Conservation (phyloP, 1,140 invertebrate species). For the Pseudomyrmex sp. region DNA sequence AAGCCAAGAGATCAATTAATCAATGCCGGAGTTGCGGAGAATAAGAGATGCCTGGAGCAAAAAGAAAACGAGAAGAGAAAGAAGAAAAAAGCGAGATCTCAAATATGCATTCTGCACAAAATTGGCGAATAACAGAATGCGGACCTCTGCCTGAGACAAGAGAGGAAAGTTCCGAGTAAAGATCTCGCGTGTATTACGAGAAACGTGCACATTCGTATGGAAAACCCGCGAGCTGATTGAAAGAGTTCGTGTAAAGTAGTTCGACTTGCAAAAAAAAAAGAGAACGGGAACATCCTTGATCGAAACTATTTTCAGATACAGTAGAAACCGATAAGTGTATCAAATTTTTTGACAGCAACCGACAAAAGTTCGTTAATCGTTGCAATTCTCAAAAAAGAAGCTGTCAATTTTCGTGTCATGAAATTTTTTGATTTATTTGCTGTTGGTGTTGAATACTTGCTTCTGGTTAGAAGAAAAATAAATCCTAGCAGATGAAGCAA, state of each 20-base stretch:
- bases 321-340: slow-evolving; percentile 1
- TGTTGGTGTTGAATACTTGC: background rate
- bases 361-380: background rate
- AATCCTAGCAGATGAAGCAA: slow-evolving; percentile 10
- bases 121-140: slow-evolving; percentile 32
- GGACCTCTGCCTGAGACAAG: slow-evolving; percentile 4
- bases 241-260: slow-evolving; percentile 10
- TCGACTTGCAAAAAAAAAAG: background rate
- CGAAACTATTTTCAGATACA: slow-evolving; percentile 2
- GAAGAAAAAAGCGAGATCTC: slow-evolving; percentile 22
- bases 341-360: background rate
- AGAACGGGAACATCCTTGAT: background rate
- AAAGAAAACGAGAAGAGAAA: background rate
- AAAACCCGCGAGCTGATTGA: slow-evolving; percentile 46
- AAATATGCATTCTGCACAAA: slow-evolving; percentile 47
- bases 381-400: background rate
- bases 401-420: background rate
- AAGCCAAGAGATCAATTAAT: slow-evolving; percentile 33
- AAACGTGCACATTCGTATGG: slow-evolving; percentile 48
- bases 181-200: slow-evolving; percentile 27
- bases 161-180: slow-evolving; percentile 44
- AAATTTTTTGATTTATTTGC: background rate
- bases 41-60: background rate
- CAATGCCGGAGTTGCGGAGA: background rate
- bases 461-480: background rate